Evolutionary conservation across 2,113 vertebrate species (phyloP), one percentile per base, ranked within the genome.

Genomic region (Boleophthalmus pectinirostris): DNA sequence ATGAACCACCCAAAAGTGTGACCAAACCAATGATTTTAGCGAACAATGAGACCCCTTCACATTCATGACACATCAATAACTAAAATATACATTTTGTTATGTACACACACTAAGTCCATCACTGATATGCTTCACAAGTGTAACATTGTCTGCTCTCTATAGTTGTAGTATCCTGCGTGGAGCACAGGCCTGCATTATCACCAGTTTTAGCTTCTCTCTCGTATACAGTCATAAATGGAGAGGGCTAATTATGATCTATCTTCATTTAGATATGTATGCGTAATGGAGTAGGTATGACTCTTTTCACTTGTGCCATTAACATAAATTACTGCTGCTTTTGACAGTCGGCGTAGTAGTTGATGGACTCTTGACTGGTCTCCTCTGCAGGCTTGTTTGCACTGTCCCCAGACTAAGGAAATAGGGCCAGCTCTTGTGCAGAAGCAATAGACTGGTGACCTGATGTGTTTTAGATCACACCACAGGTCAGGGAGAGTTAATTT

Each of bases 221-320:
- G 74, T 69, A 78, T 80, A 78, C 72, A 54, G 46, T 89, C 38
- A 43, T 11, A 43, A 90, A 91, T 92, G 87, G 80, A 85, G 82
- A 75, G 56, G 4, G 79, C 74, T 87, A 87, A 86, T 82, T 85
- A 81, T 71, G 65, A 84, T 75, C 75, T 58, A 14, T 75, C 79
- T 83, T 82, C 81, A 86, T 91, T 92, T 91, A 82, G 85, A 85
- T 89, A 87, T 88, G 80, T 82, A 61, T 84, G 84, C 87, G 88
- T 91, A 89, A 91, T 92, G 90, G 80, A 91, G 86, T 86, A 81
- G 88, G 77, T 85, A 81, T 70, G 84, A 83, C 82, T 83, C 79
- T 81, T 82, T 85, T 78, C 81, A 73, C 67, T 66, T 71, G 81
- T 84, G 83, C 85, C 89, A 83, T 88, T 90, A 85, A 87, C 33